phyloP scores from a whole-genome alignment of 2,888 invertebrate species.

The Agrotis ipsilon region DNA sequence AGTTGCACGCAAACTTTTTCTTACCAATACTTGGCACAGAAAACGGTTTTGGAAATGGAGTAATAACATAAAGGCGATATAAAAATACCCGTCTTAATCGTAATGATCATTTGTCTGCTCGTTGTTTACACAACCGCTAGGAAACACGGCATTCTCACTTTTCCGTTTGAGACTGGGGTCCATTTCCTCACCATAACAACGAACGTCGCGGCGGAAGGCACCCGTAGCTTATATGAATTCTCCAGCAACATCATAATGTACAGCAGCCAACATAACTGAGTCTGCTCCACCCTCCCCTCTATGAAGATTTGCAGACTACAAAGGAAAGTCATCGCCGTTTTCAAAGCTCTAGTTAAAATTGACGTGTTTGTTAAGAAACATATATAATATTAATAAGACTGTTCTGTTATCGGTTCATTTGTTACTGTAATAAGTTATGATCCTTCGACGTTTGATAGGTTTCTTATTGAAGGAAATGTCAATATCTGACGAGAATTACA shows the following conservation, averaged over 20 bases:
- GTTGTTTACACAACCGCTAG: slow-evolving; percentile 62
- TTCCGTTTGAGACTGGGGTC: slow-evolving; percentile 78
- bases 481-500: slow-evolving; percentile 63
- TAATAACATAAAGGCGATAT: slow-evolving; percentile 39
- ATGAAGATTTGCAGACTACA: slow-evolving; percentile 54
- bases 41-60: slow-evolving; percentile 33
- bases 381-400: slow-evolving; percentile 74
- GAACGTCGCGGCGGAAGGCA: slow-evolving; percentile 77
- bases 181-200: slow-evolving; percentile 84
- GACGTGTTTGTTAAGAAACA: slow-evolving; percentile 70
- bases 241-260: slow-evolving; percentile 67
- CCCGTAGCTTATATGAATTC: slow-evolving; percentile 82
- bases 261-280: slow-evolving; percentile 68
- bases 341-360: slow-evolving; percentile 70
- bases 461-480: slow-evolving; percentile 78
- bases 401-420: slow-evolving; percentile 82
- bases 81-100: slow-evolving; percentile 50
- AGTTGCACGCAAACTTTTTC: slow-evolving; percentile 51
- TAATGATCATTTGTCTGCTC: slow-evolving; percentile 51
- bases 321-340: slow-evolving; percentile 49
- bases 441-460: slow-evolving; percentile 78
- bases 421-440: slow-evolving; percentile 82
- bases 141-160: slow-evolving; percentile 73
- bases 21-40: slow-evolving; percentile 53
- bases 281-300: slow-evolving; percentile 56